Conservation (phyloP, 2,113 vertebrate genomes). For the Megalops atlanticus region DNA sequence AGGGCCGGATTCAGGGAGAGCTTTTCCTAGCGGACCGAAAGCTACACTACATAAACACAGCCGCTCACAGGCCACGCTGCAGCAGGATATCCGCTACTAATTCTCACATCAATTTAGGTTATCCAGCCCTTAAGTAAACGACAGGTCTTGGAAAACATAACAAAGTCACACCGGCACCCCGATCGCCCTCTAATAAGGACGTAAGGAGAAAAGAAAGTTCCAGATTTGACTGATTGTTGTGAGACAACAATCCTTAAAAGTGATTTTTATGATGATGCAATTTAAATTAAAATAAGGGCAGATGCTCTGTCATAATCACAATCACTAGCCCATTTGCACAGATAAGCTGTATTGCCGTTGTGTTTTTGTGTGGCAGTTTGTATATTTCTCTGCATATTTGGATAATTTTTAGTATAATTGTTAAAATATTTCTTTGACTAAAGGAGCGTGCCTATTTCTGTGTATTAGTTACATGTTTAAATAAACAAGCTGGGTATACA, state of each 20-base stretch:
- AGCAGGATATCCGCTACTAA: background rate
- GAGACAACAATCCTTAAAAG: background rate
- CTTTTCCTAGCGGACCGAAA: background rate
- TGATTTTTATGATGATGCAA: background rate
- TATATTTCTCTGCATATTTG: background rate
- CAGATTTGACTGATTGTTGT: background rate
- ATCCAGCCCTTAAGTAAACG: background rate
- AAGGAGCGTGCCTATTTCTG: background rate
- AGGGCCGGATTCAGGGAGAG: background rate
- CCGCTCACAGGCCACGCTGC: background rate
- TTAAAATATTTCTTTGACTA: background rate
- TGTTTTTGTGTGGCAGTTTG: background rate
- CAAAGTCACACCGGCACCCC: background rate
- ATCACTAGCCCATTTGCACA: no score
- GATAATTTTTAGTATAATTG: background rate
- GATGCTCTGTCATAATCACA: no score
- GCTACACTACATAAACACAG: background rate
- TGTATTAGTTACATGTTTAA: background rate
- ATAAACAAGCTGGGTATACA: background rate
- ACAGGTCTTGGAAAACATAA: background rate
- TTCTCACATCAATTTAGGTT: background rate
- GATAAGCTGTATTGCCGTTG: background rate
- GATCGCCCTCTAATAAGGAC: background rate
- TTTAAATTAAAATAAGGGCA: no score
- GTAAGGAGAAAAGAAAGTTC: background rate